Percentiles rank a stretch among this genome's conserved stretches.
Conservation (phyloP, 1,140 invertebrate genomes). For the Drusus annulatus region DNA sequence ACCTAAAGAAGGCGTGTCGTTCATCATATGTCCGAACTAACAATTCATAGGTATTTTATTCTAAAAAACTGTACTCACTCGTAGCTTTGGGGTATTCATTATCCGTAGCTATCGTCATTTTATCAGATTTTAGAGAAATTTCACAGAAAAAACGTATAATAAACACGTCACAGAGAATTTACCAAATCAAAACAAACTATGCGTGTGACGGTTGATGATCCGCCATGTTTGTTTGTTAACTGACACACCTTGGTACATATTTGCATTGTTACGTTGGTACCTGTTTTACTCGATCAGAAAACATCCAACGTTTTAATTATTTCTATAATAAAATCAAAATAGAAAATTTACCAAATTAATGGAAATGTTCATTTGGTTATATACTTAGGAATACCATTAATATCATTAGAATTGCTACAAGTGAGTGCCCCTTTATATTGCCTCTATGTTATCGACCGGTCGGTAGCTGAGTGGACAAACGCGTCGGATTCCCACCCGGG, state of each 20-base stretch:
- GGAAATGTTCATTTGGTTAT: too few species aligned
- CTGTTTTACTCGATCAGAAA: not conserved
- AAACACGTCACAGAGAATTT: slow-evolving; percentile 10
- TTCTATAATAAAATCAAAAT: too few species aligned
- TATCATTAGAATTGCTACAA: too few species aligned
- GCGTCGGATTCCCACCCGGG: too few species aligned
- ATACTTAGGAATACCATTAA: too few species aligned
- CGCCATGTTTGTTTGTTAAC: slow-evolving; percentile 26
- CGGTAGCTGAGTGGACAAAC: too few species aligned
- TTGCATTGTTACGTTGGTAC: slow-evolving; percentile 18
- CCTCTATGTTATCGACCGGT: too few species aligned
- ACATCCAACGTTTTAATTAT: not conserved
- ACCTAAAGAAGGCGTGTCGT: slow-evolving; percentile 46
- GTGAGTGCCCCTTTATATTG: too few species aligned
- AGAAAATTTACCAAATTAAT: too few species aligned
- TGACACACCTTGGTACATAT: slow-evolving; percentile 34
- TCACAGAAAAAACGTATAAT: slow-evolving; percentile 9
- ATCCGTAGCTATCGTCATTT: slow-evolving; percentile 69
- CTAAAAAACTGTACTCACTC: slow-evolving; percentile 70
- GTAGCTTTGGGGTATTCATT: slow-evolving; percentile 77
- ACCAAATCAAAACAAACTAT: slow-evolving; percentile 27
- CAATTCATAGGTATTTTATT: not conserved
- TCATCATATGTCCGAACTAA: not conserved
- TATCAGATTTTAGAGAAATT: slow-evolving; percentile 20
- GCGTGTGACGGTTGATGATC: slow-evolving; percentile 4